Evolutionary conservation across 2,888 invertebrate species (phyloP).

Genomic region (Ormyrus nitidulus): DNA sequence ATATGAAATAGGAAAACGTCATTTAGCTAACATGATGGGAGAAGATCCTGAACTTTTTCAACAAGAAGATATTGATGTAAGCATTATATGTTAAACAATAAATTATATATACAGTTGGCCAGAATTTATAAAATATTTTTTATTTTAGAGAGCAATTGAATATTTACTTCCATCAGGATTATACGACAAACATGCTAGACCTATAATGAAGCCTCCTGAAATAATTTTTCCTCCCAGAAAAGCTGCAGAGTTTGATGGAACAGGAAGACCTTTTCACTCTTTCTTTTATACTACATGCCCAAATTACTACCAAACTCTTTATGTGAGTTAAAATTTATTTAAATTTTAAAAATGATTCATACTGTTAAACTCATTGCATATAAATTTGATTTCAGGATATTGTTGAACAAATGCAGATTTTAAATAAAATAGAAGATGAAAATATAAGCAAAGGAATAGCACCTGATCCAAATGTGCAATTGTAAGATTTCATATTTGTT

Average conservation of each 20-base stretch:
- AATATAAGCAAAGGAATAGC: slow-evolving; percentile 80
- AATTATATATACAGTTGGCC: slow-evolving; percentile 7
- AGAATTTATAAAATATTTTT: background rate
- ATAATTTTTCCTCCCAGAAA: slow-evolving; percentile 90
- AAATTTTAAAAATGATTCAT: slow-evolving; percentile 4
- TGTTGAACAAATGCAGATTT: slow-evolving; percentile 81
- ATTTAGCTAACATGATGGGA: slow-evolving; percentile 99
- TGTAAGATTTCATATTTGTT: slow-evolving; percentile 73
- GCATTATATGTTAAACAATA: slow-evolving; percentile 9
- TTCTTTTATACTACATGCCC: slow-evolving; percentile 95
- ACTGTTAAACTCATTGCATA: slow-evolving; percentile 18
- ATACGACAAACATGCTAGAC: slow-evolving; percentile 89
- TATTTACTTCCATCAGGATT: slow-evolving; percentile 98
- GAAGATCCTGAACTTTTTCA: slow-evolving; percentile 92
- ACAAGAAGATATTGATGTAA: slow-evolving; percentile 90
- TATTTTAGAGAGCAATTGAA: slow-evolving; percentile 77
- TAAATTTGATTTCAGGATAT: slow-evolving; percentile 78
- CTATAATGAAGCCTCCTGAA: slow-evolving; percentile 92
- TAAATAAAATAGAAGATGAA: slow-evolving; percentile 84
- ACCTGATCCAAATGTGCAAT: slow-evolving; percentile 79
- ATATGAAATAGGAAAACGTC: slow-evolving; percentile 93
- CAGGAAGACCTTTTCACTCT: slow-evolving; percentile 92
- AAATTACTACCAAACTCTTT: slow-evolving; percentile 88
- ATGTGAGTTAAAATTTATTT: slow-evolving; percentile 78
- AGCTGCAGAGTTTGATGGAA: slow-evolving; percentile 92